Percentiles rank a stretch among this genome's conserved stretches.
Conservation (phyloP, 2,113 vertebrate genomes). For the Lontra canadensis region DNA sequence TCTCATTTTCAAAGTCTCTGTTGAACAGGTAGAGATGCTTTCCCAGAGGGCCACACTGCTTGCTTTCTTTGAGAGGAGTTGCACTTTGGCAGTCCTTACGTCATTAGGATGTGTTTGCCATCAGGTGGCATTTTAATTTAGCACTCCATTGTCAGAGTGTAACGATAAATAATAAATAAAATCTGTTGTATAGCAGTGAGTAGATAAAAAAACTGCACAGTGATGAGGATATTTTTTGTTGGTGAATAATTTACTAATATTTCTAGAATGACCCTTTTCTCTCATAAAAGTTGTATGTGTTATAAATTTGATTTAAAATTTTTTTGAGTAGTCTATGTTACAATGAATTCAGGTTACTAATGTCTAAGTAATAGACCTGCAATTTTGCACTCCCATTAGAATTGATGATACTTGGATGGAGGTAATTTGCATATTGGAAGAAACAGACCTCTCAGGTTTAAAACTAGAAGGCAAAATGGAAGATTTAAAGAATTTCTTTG, state of each 20-base stretch:
- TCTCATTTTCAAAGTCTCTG: conserved; percentile 74
- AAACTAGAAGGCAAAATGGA: neutral
- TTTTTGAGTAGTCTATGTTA: neutral
- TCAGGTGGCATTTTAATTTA: conserved; percentile 78
- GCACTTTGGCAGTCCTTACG: conserved; percentile 59
- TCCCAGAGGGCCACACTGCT: conserved; percentile 62
- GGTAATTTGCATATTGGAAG: neutral
- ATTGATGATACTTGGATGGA: neutral
- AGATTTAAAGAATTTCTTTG: neutral
- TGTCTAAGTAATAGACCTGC: neutral
- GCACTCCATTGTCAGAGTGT: neutral
- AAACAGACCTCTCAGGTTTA: neutral
- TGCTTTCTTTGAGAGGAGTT: conserved; percentile 66
- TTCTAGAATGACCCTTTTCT: neutral
- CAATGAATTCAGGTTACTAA: neutral
- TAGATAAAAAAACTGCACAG: neutral
- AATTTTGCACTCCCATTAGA: neutral
- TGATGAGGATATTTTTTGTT: neutral
- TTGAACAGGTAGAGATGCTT: conserved; percentile 64
- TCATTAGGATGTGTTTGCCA: conserved; percentile 75
- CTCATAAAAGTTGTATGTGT: neutral
- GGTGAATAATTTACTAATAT: neutral
- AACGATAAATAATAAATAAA: conserved; percentile 52
- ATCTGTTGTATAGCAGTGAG: conserved; percentile 41
- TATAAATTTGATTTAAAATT: neutral